Evolutionary conservation across 2,113 vertebrate genomes (phyloP), one percentile per base, ranked within the genome.

Genomic region (Pachypanchax playfairii): DNA sequence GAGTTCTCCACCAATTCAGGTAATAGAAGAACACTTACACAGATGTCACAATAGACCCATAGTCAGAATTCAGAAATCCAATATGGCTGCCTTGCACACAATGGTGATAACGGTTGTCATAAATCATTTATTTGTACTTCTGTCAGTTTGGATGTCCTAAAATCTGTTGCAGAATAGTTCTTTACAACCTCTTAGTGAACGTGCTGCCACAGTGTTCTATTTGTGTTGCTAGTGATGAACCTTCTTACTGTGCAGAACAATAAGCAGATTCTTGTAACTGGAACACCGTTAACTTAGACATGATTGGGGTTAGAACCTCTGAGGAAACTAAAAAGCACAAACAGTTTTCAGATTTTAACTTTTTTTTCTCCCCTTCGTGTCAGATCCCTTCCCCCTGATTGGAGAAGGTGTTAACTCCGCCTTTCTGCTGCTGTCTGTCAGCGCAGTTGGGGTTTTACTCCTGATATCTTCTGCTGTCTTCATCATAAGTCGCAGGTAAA

Each of bases 1-100:
- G 96, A 98, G 71, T 97, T 98, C 85, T 96, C 95, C 59, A 98
- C 96, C 15, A 98, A 97, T 81, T 97, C 97, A 91, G 97, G 97
- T 98, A 91, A 53, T 44, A 35, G 33, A 13, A 12, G 8, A 35
- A 10, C 13, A 13, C 12, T 11, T 33, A 10, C n/a, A n/a, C n/a
- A n/a, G n/a, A n/a, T n/a, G n/a, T n/a, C n/a, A n/a, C n/a, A n/a
- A n/a, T n/a, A n/a, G n/a, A n/a, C n/a, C 5, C 12, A 36, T 3
- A 36, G 35, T 36, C 12, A 13, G 35, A 36, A 36, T 42, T 20
- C 8, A 3, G 10, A 42, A 20, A 9, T 42, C n/a, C n/a, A 18
- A 42, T n/a, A 41, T 41, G 39, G 39, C n/a, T 42, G 39, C 9
- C 10, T 35, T 4, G 9, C 3, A 42, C n/a, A 9, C 10, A 20